Evolutionary conservation across 2,113 vertebrate genomes (phyloP).

Genomic region (Tupaia chinensis): DNA sequence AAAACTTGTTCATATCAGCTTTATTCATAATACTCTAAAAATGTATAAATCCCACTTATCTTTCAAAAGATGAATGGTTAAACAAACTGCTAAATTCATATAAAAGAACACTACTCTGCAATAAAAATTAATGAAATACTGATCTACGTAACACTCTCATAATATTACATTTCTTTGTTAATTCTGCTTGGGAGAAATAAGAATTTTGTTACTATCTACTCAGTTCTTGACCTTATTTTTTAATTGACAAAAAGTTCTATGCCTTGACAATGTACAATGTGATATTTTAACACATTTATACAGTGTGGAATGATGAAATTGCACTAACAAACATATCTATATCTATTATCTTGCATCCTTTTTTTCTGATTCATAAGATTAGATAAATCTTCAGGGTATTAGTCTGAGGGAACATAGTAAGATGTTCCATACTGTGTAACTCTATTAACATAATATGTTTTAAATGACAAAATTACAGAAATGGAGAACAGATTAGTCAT

Average conservation of each 20-base stretch:
- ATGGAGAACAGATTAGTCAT: not conserved
- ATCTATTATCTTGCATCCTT: not conserved
- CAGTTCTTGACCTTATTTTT: not conserved
- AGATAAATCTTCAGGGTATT: not conserved
- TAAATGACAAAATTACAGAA: slow-evolving; percentile 6
- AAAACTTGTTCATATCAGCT: not conserved
- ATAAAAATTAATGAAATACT: not conserved
- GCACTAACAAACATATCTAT: not conserved
- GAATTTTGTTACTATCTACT: not conserved
- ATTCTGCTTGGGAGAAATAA: not conserved
- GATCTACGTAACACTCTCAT: not conserved
- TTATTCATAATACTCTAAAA: not conserved
- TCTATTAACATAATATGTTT: not conserved
- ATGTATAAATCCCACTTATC: not conserved
- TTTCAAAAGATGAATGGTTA: not conserved
- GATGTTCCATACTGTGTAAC: not conserved
- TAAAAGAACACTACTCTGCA: not conserved
- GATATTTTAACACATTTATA: not conserved
- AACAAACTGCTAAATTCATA: not conserved
- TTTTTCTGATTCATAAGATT: not conserved
- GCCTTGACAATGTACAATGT: not conserved
- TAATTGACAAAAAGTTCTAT: not conserved
- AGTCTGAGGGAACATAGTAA: not conserved
- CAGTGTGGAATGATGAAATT: not conserved
- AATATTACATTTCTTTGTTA: not conserved